Base-by-base conservation (phyloP, 2,888 invertebrate species). In the Drosophila paramelanica region DNA sequence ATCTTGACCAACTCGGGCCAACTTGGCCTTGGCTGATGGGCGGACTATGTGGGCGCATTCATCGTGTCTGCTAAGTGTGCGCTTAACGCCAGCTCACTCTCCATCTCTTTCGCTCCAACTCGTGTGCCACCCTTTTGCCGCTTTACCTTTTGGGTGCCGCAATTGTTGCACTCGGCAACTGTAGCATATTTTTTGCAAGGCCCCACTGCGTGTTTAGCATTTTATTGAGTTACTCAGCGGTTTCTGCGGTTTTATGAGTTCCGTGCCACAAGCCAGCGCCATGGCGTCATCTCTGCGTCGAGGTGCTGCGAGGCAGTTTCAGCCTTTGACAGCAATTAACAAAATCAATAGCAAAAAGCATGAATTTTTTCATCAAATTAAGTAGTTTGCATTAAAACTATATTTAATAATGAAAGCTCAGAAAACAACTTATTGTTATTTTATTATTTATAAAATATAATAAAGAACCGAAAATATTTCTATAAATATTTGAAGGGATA, bases 1-100 rank as follows among this genome's bases (percentile, higher is more conserved):
- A 70, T 73, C 82, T 86, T 88, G 88, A 89, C 80, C 86, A 86
- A 79, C 82, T 85, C 78, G 50, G 43, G 39, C 55, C 59, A 73
- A 77, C 77, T 73, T 76, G 75, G 75, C 75, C 75, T 76, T 76
- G 75, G 64, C 61, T 13, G 13, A 60, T 51, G 52, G 27, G 50
- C 39, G 47, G 65, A 46, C 60, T 50, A 13, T 55, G 39, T 64
- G 58, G 59, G 52, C 38, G 55, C 56, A 42, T 71, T 57, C 41
- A 58, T 39, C 64, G 59, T 77, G 67, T 73, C 68, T 75, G 69
- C 60, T 66, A 49, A 69, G 58, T 65, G 64, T 58, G 53, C 41
- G 55, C 55, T 71, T 42, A 52, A 42, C 25, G 23, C 27, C 38
- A 58, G 36, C 46, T 27, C 14, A 47, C 10, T 45, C 11, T n/a